Evolutionary conservation across 1,140 invertebrate species (phyloP), one percentile per base, ranked within the genome.

Genomic region (Gonatopus flavifemur): DNA sequence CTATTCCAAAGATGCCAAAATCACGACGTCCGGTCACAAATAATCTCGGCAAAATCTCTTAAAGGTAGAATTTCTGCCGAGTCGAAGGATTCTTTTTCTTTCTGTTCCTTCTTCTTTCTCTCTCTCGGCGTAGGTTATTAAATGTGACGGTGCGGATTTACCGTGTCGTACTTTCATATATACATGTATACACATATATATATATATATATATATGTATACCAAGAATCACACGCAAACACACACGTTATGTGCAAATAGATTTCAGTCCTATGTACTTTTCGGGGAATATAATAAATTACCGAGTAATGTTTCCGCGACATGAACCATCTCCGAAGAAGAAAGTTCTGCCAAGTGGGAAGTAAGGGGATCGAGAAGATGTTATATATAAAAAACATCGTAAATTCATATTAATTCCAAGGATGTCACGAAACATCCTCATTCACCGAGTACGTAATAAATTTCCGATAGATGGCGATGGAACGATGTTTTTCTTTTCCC

Each of bases 371-470:
- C n/a, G n/a, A n/a, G n/a, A n/a, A n/a, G n/a, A n/a, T n/a, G n/a
- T n/a, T n/a, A n/a, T n/a, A n/a, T n/a, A n/a, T n/a, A n/a, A 73
- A 75, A 75, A 73, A 75, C 72, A 75, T 72, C 70, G 67, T 74
- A 73, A 75, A 73, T 73, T 69, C 63, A 68, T 69, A 73, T 73
- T 69, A 69, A 73, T 72, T 67, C 50, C 49, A 3, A 21, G 25
- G 30, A 5, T 20, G 13, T 24, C 4, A 37, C 6, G 2, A 49
- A 41, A 56, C 49, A 49, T 56, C 52, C 44, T 54, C 57, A 53
- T 57, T 40, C 45, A 25, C 9, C 19, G 32, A 33, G 25, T 28
- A 28, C 25, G 25, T 12, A n/a, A n/a, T n/a, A n/a, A n/a, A n/a
- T n/a, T n/a, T n/a, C n/a, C n/a, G n/a, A n/a, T n/a, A n/a, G n/a